Conservation (phyloP, 1,140 invertebrate genomes). For the Drosophila lini region DNA sequence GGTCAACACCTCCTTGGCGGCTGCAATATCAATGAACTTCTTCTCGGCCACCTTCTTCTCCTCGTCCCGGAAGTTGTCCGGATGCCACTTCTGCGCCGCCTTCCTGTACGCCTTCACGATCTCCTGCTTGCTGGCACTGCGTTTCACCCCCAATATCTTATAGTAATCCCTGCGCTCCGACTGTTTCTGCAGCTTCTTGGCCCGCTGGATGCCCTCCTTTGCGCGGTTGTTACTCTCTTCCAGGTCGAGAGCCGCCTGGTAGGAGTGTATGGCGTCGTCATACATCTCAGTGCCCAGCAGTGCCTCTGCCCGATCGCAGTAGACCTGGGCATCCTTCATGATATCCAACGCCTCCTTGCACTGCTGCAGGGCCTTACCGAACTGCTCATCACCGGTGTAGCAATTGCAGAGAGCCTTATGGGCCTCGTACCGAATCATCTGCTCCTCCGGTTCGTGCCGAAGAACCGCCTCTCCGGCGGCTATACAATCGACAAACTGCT, state of each 20-base stretch:
- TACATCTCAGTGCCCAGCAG: conserved; percentile 95
- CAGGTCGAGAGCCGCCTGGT: conserved; percentile 93
- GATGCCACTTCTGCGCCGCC: conserved; percentile 99
- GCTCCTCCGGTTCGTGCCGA: conserved; percentile 88
- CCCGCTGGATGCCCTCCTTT: conserved; percentile 94
- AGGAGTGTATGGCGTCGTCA: conserved; percentile 96
- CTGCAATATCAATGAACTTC: conserved; percentile 99
- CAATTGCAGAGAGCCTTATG: conserved; percentile 91
- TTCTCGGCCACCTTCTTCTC: conserved; percentile 98
- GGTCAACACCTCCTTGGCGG: conserved; percentile 97
- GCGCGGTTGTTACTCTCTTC: conserved; percentile 93
- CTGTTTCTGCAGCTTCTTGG: conserved; percentile 97
- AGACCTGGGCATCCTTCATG: conserved; percentile 90
- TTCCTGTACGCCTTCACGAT: conserved; percentile 98
- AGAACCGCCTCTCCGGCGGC: conserved; percentile 89
- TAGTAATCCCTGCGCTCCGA: conserved; percentile 98
- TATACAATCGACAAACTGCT: conserved; percentile 92
- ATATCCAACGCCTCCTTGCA: conserved; percentile 94
- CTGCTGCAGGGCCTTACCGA: conserved; percentile 87
- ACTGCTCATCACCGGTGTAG: conserved; percentile 89
- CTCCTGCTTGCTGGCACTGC: conserved; percentile 95
- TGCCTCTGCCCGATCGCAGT: conserved; percentile 97
- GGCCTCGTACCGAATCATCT: conserved; percentile 90
- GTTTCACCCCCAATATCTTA: conserved; percentile 94
- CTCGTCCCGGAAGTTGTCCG: conserved; percentile 96